These are phyloP conservation scores for Oithona nana DNA, from an alignment of 2,888 invertebrate species.

Conservation along the genomic window DNA sequence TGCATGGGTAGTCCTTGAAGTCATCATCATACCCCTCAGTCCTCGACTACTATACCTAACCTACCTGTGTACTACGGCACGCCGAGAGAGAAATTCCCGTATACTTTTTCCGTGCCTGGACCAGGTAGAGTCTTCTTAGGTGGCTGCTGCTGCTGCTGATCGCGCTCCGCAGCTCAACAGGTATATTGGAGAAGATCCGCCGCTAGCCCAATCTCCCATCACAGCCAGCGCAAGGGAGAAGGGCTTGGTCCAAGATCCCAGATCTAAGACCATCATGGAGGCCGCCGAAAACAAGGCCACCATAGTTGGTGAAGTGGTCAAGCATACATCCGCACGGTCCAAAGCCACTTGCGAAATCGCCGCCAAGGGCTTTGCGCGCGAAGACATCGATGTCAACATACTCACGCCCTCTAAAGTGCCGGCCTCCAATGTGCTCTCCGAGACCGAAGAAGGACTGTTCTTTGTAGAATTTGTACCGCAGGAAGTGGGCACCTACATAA, in stretches of 20 bases:
- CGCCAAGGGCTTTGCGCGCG: conserved; percentile 39
- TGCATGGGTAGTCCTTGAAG: no score
- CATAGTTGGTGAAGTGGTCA: conserved; percentile 52
- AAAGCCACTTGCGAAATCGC: conserved; percentile 74
- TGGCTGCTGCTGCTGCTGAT: no score
- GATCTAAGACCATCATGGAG: background rate
- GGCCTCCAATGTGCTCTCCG: conserved; percentile 1
- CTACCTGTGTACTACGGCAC: no score
- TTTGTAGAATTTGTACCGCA: conserved; percentile 77
- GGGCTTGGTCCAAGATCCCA: background rate
- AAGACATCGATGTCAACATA: conserved; percentile 36
- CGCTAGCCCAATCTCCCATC: background rate
- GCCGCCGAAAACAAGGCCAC: background rate
- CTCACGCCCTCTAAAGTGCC: conserved; percentile 25
- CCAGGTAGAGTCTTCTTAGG: no score
- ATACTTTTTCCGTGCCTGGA: no score
- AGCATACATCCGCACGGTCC: conserved; percentile 70
- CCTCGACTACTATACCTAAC: no score
- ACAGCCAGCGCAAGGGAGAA: background rate
- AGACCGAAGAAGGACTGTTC: conserved; percentile 42
- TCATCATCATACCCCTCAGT: no score
- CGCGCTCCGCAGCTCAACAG: no score
- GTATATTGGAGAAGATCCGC: no score
- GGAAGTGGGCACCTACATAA: conserved; percentile 82
- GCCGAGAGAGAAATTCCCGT: no score